These are phyloP conservation scores for Nymphicus hollandicus DNA, from an alignment of 2,113 vertebrate genomes.

Conservation along the genomic window DNA sequence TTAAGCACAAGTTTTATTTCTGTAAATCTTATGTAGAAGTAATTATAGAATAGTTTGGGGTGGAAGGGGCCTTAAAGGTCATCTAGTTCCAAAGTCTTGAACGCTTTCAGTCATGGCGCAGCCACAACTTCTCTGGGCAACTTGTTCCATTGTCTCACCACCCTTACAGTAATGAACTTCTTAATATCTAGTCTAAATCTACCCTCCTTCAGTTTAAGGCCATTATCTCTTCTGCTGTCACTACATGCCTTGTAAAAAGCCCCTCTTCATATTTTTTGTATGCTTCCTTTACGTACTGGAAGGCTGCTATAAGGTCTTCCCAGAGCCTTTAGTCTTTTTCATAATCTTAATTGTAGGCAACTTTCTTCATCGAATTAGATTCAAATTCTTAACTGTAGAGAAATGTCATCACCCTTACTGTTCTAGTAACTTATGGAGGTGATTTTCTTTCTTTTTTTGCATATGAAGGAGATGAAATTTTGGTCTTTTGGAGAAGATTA, in stretches of 20 bases:
- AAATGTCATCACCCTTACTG: not conserved
- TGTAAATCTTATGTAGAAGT: not conserved
- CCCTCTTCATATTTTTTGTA: not conserved
- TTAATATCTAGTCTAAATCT: not conserved
- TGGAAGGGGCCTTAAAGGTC: not conserved
- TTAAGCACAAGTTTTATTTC: not conserved
- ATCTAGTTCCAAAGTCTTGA: not conserved
- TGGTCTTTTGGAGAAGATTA: not conserved
- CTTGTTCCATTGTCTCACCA: not conserved
- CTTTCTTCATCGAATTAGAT: not conserved
- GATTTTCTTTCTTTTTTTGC: not conserved
- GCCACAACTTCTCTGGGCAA: not conserved
- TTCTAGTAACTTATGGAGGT: not conserved
- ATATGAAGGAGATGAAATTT: not conserved
- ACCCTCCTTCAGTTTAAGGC: not conserved
- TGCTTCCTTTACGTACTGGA: not conserved
- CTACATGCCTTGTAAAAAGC: not conserved
- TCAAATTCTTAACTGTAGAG: not conserved
- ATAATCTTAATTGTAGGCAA: not conserved
- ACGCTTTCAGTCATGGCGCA: not conserved
- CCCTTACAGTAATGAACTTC: not conserved
- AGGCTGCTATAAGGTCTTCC: not conserved
- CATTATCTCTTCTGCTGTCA: not conserved
- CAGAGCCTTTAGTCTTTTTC: not conserved
- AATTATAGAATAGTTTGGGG: not conserved